These are phyloP conservation scores for Morpho deidamia DNA, from an alignment of 2,888 invertebrate species.

Conservation along the genomic window DNA sequence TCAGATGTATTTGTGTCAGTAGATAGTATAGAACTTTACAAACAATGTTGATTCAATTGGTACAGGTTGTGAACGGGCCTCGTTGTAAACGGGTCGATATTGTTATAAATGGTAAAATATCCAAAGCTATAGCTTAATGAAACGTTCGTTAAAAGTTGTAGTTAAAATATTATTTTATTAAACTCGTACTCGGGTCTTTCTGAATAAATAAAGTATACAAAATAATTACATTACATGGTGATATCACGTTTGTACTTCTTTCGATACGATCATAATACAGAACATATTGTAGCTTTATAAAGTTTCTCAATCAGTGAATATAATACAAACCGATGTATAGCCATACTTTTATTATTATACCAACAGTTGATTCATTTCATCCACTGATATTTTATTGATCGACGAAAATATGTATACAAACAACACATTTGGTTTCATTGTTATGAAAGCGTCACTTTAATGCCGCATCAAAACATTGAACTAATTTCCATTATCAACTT, in stretches of 20 bases:
- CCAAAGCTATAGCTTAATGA: slow-evolving; percentile 76
- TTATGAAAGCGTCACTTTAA: slow-evolving; percentile 32
- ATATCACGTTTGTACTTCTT: slow-evolving; percentile 66
- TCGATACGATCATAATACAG: slow-evolving; percentile 56
- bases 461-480: slow-evolving; percentile 33
- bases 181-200: slow-evolving; percentile 68
- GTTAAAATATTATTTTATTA: slow-evolving; percentile 73
- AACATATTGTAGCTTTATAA: slow-evolving; percentile 52
- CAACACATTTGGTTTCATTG: slow-evolving; percentile 27
- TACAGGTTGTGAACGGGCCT: slow-evolving; percentile 77
- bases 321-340: slow-evolving; percentile 36
- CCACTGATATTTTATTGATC: background rate
- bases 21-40: slow-evolving; percentile 78
- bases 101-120: slow-evolving; percentile 76
- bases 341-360: slow-evolving; percentile 37
- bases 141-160: slow-evolving; percentile 75
- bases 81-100: slow-evolving; percentile 78
- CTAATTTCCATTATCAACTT: slow-evolving; percentile 30
- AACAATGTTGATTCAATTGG: slow-evolving; percentile 78
- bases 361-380: slow-evolving; percentile 8
- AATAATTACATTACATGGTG: slow-evolving; percentile 50
- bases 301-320: slow-evolving; percentile 45
- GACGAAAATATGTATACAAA: slow-evolving; percentile 1
- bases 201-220: slow-evolving; percentile 70
- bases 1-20: slow-evolving; percentile 74